Percentiles rank a stretch among this genome's conserved stretches.
Conservation (phyloP, 2,888 invertebrate species). For the Eurytoma adleriae region DNA sequence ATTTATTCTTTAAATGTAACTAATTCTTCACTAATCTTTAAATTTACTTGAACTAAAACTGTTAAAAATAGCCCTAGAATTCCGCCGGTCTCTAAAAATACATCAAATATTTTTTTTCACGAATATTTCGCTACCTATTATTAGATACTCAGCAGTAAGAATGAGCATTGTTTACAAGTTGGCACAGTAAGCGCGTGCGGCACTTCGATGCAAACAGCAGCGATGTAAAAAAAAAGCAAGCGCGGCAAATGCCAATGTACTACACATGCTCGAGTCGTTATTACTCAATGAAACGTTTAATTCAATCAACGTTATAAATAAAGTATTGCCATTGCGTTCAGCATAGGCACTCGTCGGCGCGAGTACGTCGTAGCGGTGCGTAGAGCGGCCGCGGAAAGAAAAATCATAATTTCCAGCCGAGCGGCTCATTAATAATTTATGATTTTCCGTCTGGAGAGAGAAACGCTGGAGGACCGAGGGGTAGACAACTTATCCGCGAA, state of each 20-base stretch:
- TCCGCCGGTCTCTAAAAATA: no score
- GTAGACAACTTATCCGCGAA: no score
- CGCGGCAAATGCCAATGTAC: conserved; percentile 7
- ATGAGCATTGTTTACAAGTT: no score
- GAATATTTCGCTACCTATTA: no score
- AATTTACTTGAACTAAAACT: no score
- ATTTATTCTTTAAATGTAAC: no score
- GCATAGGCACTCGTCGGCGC: no score
- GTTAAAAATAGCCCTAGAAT: no score
- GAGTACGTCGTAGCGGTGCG: neutral
- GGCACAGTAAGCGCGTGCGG: neutral
- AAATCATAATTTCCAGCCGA: conserved; percentile 34
- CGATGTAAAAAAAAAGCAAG: neutral
- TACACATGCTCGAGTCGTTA: neutral
- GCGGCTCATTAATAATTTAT: conserved; percentile 45
- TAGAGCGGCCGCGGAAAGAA: neutral
- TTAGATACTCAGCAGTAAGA: no score
- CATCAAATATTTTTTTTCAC: no score
- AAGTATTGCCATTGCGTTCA: neutral
- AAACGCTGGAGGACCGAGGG: neutral
- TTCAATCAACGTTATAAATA: neutral
- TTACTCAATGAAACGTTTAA: conserved; percentile 14
- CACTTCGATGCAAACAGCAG: neutral
- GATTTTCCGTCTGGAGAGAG: conserved; percentile 33
- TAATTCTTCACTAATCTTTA: no score